Evolutionary conservation across 2,797 vertebrate species (phyloP), one percentile per base, ranked within the genome.

Genomic region (Cygnus olor): DNA sequence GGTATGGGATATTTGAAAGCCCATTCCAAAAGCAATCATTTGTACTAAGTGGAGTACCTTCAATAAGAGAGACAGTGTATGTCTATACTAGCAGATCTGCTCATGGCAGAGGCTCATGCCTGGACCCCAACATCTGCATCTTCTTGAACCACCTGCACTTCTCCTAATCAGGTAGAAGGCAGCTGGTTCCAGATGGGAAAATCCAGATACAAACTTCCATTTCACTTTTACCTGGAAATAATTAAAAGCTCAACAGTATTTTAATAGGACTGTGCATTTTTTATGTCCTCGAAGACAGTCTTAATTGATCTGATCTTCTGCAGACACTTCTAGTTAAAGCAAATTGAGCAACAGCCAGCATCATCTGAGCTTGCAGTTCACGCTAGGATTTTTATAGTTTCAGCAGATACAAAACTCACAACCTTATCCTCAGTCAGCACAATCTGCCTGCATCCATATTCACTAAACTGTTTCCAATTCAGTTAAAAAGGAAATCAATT

Each of bases 401-500:
- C 91, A 95, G 82, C 87, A 94, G 69, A 94, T 91, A 89, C n/a
- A 78, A 88, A 94, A 80, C n/a, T 81, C 80, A 80, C 71, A 68
- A 93, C 94, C 44, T 94, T 91, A 92, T 69, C 65, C 32, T 85
- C 53, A 89, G 89, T 96, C 96, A 96, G 94, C 95, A 94, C 82
- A 95, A 92, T 94, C 72, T 92, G 72, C 72, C 85, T 88, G 54
- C 21, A 49, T 70, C 69, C 57, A 78, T 12, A 45, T 83, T 89
- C 93, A 57, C 64, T 91, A 57, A 89, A 94, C 49, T 53, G 14
- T 80, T 96, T 89, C 64, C 44, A 80, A 54, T 77, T 80, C 69
- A 61, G 44, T 70, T 91, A 68, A 77, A 93, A 85, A 79, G 86
- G 4, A 84, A 84, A 72, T 64, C 12, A 68, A 28, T 69, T 88